These are phyloP conservation scores for Elachura formosa DNA, from an alignment of 2,113 vertebrate genomes.

Conservation along the genomic window DNA sequence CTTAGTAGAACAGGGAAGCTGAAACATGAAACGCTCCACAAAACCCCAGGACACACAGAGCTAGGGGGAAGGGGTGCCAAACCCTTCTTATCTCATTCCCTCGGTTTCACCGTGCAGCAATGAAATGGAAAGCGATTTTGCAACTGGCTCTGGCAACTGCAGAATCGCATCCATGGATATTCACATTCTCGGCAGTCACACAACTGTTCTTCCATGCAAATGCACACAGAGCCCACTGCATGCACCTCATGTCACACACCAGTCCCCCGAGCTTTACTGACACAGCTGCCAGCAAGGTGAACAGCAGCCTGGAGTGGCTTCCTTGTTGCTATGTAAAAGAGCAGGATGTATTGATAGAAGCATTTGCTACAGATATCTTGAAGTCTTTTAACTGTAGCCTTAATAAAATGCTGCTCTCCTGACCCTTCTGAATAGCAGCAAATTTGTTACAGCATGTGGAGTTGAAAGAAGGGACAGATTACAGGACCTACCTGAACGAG, in stretches of 20 bases:
- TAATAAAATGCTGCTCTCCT: neutral
- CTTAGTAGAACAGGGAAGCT: neutral
- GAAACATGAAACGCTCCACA: neutral
- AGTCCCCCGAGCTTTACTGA: neutral
- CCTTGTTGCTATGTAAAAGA: neutral
- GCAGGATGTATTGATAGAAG: neutral
- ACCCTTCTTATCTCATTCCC: conserved; percentile 10
- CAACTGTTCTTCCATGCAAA: neutral
- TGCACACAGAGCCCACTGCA: neutral
- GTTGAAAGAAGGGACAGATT: neutral
- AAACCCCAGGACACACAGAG: neutral
- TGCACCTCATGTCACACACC: neutral
- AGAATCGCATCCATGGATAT: neutral
- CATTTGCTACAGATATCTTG: neutral
- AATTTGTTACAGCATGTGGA: neutral
- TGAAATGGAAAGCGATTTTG: neutral
- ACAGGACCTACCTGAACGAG: neutral
- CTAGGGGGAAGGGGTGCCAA: neutral
- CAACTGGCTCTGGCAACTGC: neutral
- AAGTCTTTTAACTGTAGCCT: neutral
- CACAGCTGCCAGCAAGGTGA: neutral
- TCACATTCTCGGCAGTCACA: neutral
- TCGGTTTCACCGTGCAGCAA: neutral
- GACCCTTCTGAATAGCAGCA: neutral
- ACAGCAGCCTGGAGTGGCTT: neutral